phyloP scores from a whole-genome alignment of 2,888 invertebrate species.

The Nomada ferruginata region DNA sequence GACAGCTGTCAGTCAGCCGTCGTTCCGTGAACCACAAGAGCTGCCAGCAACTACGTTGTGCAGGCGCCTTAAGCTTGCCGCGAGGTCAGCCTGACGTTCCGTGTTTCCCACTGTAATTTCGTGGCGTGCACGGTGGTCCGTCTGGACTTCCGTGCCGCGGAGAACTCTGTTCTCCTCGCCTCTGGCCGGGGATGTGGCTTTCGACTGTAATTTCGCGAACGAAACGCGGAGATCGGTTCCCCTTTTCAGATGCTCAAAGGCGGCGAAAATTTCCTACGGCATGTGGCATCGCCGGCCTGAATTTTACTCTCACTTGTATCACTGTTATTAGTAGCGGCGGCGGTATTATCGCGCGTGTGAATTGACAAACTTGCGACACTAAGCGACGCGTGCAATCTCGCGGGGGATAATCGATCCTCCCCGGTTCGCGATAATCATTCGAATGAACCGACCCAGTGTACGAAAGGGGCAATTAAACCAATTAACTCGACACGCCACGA shows the following conservation, averaged over 20 bases:
- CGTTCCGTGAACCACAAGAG: slow-evolving; percentile 11
- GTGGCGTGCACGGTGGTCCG: slow-evolving; percentile 16
- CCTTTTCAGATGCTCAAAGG: too few relatives aligned
- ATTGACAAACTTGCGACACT: too few relatives aligned
- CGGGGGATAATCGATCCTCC: too few relatives aligned
- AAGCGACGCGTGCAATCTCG: too few relatives aligned
- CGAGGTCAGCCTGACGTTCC: slow-evolving; percentile 27
- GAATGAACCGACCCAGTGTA: neutral
- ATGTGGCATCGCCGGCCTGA: too few relatives aligned
- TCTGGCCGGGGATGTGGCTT: neutral
- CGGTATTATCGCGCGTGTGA: too few relatives aligned
- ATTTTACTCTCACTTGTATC: too few relatives aligned
- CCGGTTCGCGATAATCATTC: neutral
- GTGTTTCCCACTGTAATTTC: slow-evolving; percentile 40
- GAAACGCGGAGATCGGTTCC: neutral
- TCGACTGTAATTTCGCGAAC: neutral
- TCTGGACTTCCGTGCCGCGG: slow-evolving; percentile 19
- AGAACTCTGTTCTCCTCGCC: neutral
- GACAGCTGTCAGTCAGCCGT: slow-evolving; percentile 56
- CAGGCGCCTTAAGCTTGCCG: slow-evolving; percentile 27
- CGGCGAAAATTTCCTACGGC: too few relatives aligned
- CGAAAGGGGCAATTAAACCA: neutral
- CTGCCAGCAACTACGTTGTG: neutral
- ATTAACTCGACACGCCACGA: neutral
- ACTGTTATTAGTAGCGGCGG: too few relatives aligned